Percentiles rank a stretch among this genome's conserved stretches.
These are phyloP conservation scores for Eurois occulta DNA, from an alignment of 2,888 invertebrate genomes.

Conservation along the genomic window DNA sequence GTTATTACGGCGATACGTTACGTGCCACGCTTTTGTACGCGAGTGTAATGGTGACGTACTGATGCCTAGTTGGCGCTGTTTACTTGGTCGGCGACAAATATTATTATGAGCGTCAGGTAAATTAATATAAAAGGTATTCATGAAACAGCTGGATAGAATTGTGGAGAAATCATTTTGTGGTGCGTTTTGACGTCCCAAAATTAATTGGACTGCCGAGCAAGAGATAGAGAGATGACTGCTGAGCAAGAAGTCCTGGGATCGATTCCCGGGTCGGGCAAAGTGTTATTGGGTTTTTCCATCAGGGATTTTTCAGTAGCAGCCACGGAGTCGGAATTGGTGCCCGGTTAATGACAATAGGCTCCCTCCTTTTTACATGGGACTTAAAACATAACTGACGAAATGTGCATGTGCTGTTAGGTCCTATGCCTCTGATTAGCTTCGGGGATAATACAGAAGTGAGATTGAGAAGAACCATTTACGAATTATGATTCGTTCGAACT, in stretches of 20 bases:
- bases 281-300: neutral
- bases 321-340: neutral
- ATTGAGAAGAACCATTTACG: neutral
- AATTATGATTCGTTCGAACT: neutral
- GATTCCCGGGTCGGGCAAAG: neutral
- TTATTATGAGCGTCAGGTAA: slow-evolving; percentile 18
- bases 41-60: slow-evolving; percentile 29
- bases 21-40: slow-evolving; percentile 30
- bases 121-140: slow-evolving; percentile 1
- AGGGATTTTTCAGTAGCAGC: neutral
- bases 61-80: slow-evolving; percentile 32
- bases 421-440: neutral
- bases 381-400: neutral
- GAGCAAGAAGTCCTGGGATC: neutral
- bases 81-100: slow-evolving; percentile 31
- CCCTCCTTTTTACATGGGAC: neutral
- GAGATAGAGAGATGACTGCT: neutral
- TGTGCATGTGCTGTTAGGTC: neutral
- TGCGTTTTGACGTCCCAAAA: neutral
- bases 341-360: neutral
- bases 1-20: slow-evolving; percentile 43
- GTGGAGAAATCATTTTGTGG: neutral
- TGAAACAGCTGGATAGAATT: neutral
- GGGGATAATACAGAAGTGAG: neutral
- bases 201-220: neutral